Percentiles rank a stretch among this genome's conserved stretches.
Evolutionary conservation across 2,888 invertebrate genomes (phyloP).

Genomic region (Cheilosia vernalis): DNA sequence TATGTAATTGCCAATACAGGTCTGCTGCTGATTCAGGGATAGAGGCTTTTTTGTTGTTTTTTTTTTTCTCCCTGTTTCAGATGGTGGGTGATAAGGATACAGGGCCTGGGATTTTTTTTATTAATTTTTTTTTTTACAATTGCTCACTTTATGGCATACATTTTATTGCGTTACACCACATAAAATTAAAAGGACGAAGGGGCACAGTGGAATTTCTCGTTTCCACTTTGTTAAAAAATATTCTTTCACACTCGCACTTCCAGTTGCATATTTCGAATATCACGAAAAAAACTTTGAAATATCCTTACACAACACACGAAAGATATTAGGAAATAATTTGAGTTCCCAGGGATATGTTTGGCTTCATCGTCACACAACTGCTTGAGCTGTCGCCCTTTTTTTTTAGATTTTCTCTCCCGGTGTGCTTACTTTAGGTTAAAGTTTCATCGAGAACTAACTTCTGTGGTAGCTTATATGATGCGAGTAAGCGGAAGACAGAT

Average conservation of each 20-base stretch:
- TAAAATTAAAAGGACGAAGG: slow-evolving; percentile 11
- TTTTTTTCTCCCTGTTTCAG: slow-evolving; percentile 18
- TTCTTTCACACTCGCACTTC: slow-evolving; percentile 15
- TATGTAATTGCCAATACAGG: slow-evolving; percentile 71
- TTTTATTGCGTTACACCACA: slow-evolving; percentile 27
- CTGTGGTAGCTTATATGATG: slow-evolving; percentile 47
- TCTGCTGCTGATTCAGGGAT: slow-evolving; percentile 66
- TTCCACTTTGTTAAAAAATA: neutral
- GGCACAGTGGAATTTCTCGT: slow-evolving; percentile 15
- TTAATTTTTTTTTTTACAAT: slow-evolving; percentile 32
- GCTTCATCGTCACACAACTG: slow-evolving; percentile 49
- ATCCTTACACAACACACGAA: slow-evolving; percentile 57
- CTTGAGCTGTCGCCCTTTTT: slow-evolving; percentile 29
- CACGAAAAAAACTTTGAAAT: neutral
- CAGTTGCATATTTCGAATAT: neutral
- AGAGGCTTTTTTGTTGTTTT: slow-evolving; percentile 58
- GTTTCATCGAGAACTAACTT: slow-evolving; percentile 67
- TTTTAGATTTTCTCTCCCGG: slow-evolving; percentile 19
- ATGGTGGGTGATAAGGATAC: slow-evolving; percentile 39
- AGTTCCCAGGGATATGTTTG: slow-evolving; percentile 54
- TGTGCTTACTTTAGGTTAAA: slow-evolving; percentile 52
- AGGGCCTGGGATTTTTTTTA: slow-evolving; percentile 14
- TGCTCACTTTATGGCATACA: slow-evolving; percentile 28
- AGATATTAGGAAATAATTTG: slow-evolving; percentile 44
- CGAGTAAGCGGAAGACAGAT: slow-evolving; percentile 54